phyloP scores from a whole-genome alignment of 1,140 invertebrate genomes.

The Bombus sibiricus region DNA sequence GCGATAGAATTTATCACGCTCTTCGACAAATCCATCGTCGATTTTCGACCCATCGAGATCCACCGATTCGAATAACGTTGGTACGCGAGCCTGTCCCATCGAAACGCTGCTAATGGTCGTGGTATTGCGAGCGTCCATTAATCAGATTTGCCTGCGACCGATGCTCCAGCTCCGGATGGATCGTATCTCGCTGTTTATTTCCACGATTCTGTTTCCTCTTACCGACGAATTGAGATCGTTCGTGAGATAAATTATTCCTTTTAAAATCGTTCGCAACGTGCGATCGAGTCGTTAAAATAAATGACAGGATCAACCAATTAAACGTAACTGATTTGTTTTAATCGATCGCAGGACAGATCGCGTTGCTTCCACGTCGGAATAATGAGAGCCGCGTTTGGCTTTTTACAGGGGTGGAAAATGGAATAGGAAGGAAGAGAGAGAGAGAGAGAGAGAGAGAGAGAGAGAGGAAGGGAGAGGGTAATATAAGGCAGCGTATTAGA shows the following conservation, averaged over 20 bases:
- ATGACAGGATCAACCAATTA: neutral
- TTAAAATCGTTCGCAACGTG: neutral
- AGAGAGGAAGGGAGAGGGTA: neutral
- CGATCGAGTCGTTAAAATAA: neutral
- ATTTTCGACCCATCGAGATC: neutral
- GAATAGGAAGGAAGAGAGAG: no score
- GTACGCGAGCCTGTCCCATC: neutral
- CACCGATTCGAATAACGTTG: neutral
- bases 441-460: neutral
- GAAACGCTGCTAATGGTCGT: neutral
- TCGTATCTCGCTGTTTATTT: no score
- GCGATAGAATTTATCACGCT: neutral
- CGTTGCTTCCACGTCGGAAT: neutral
- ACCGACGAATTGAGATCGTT: neutral
- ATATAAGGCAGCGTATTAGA: conserved; percentile 32
- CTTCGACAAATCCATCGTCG: neutral
- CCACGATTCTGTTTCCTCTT: no score
- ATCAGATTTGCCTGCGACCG: neutral
- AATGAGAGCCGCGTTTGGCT: neutral
- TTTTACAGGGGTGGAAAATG: neutral
- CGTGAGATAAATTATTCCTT: neutral
- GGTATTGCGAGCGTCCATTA: neutral
- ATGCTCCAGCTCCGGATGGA: neutral
- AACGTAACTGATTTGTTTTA: neutral
- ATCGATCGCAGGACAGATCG: neutral